Percentiles rank a stretch among this genome's conserved stretches.
phyloP scores from a whole-genome alignment of 2,888 invertebrate species.

The Xestia sexstrigata region DNA sequence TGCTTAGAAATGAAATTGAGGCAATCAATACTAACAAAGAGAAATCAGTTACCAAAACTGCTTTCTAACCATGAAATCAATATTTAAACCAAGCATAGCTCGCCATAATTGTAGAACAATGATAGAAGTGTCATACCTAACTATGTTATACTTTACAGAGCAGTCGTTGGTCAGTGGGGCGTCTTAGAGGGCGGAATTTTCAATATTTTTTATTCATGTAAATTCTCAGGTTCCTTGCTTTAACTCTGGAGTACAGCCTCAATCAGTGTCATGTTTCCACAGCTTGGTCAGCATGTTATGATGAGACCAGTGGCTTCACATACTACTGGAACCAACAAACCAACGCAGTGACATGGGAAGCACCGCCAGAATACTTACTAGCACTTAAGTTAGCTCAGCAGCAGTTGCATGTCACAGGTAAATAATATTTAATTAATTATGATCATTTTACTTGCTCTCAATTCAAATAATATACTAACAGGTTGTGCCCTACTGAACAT shows the following conservation, averaged over 20 bases:
- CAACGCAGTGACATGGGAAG: constrained; percentile 92
- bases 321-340: constrained; percentile 92
- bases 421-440: background rate
- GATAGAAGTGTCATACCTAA: background rate
- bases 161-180: background rate
- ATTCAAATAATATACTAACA: no score
- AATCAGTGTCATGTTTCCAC: constrained; percentile 31
- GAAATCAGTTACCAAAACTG: background rate
- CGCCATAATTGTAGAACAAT: background rate
- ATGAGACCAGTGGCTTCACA: constrained; percentile 90
- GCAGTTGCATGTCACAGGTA: constrained; percentile 81
- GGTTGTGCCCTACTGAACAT: background rate
- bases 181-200: background rate
- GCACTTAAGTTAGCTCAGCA: constrained; percentile 87
- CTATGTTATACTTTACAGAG: background rate
- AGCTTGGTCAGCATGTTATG: constrained; percentile 92
- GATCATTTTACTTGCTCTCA: background rate
- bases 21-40: background rate
- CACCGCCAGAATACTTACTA: constrained; percentile 88
- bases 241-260: background rate
- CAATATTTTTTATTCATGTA: background rate
- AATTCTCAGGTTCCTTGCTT: background rate
- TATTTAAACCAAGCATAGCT: background rate
- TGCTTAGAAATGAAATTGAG: background rate
- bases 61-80: background rate